These are phyloP conservation scores for Helleia helle DNA, from an alignment of 2,888 invertebrate genomes.

Conservation along the genomic window DNA sequence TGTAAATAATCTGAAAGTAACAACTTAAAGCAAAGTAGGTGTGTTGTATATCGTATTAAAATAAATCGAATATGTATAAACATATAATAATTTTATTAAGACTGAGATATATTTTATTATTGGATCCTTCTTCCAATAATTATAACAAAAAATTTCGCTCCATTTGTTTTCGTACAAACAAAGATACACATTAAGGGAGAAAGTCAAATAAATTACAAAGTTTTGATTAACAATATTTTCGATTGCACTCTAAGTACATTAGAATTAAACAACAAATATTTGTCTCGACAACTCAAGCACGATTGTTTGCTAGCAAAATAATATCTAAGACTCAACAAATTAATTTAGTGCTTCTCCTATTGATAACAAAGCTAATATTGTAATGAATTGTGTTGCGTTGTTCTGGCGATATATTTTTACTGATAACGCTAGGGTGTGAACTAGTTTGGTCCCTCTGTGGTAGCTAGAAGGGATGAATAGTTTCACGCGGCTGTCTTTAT, in stretches of 20 bases:
- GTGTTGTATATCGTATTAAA: no score
- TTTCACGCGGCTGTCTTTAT: no score
- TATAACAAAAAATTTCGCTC: no score
- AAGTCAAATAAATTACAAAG: slow-evolving; percentile 14
- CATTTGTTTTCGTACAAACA: neutral
- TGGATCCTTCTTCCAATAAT: no score
- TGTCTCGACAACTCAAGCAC: slow-evolving; percentile 41
- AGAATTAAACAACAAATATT: slow-evolving; percentile 57
- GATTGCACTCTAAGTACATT: slow-evolving; percentile 31
- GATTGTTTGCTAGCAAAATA: slow-evolving; percentile 53
- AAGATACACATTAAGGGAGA: no score
- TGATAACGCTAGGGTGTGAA: neutral
- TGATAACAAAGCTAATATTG: slow-evolving; percentile 43
- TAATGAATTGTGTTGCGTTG: slow-evolving; percentile 17
- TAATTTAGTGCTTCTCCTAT: slow-evolving; percentile 49
- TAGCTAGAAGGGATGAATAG: no score
- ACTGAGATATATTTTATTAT: no score
- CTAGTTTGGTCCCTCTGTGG: no score
- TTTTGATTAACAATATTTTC: slow-evolving; percentile 26
- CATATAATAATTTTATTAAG: no score
- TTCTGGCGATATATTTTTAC: neutral
- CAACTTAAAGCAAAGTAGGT: no score
- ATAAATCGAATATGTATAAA: no score
- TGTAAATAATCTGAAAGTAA: no score
- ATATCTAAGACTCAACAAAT: slow-evolving; percentile 59